These are phyloP conservation scores for Catostomus latipinnis DNA, from an alignment of 2,797 vertebrate genomes.

Conservation along the genomic window DNA sequence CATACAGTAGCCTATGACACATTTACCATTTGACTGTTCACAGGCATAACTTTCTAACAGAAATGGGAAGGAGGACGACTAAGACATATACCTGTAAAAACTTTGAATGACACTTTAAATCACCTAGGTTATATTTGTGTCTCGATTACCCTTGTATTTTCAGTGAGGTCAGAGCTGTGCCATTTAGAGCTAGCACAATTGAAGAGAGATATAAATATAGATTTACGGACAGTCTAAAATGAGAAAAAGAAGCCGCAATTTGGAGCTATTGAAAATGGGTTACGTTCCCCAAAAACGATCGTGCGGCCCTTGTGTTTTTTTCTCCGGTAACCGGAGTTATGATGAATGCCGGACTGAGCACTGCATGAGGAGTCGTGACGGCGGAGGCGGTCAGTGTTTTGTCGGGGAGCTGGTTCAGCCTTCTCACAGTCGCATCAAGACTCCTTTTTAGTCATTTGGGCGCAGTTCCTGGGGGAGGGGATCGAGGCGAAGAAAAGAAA, in stretches of 20 bases:
- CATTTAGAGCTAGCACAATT: not conserved
- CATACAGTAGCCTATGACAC: too few relatives aligned
- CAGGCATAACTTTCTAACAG: too few relatives aligned
- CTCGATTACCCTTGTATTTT: conserved; percentile 17
- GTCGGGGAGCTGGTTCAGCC: not conserved
- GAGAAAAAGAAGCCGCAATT: not conserved
- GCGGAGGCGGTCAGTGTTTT: conserved; percentile 35
- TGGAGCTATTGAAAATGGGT: not conserved
- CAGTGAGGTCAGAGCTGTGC: not conserved
- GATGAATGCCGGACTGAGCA: not conserved
- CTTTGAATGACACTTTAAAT: too few relatives aligned
- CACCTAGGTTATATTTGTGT: not conserved
- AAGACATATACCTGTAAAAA: too few relatives aligned
- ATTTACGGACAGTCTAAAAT: not conserved
- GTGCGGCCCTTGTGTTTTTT: conserved; percentile 34
- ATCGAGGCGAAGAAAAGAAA: conserved; percentile 44
- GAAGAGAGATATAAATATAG: not conserved
- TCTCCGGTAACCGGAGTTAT: conserved; percentile 26
- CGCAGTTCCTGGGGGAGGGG: conserved; percentile 61
- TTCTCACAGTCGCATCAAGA: not conserved
- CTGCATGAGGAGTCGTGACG: conserved; percentile 58
- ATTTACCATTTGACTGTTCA: too few relatives aligned
- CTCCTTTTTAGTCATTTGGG: conserved; percentile 26
- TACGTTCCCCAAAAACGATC: conserved; percentile 15
- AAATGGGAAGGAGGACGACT: too few relatives aligned